Conservation (phyloP, 2,888 invertebrate genomes). For the Abrostola tripartita region DNA sequence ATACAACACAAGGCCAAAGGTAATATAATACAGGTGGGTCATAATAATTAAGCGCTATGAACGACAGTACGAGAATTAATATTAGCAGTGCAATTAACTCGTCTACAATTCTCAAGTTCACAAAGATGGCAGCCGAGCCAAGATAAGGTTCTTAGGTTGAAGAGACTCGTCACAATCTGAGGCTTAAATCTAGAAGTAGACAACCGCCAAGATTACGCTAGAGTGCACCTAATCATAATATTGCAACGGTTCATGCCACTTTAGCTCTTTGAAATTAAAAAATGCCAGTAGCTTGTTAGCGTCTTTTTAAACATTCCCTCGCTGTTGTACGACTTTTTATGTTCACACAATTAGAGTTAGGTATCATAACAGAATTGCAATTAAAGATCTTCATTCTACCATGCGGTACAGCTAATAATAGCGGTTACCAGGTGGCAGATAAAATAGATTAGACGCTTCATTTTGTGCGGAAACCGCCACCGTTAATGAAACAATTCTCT, state of each 20-base stretch:
- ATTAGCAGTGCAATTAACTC: slow-evolving; percentile 53
- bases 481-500: slow-evolving; percentile 19
- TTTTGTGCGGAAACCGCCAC: slow-evolving; percentile 24
- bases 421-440: slow-evolving; percentile 29
- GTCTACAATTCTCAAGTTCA: slow-evolving; percentile 44
- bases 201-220: slow-evolving; percentile 34
- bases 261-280: slow-evolving; percentile 7
- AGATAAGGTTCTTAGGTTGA: slow-evolving; percentile 56
- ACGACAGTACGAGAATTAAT: slow-evolving; percentile 45
- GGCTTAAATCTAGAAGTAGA: slow-evolving; percentile 47
- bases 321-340: not conserved
- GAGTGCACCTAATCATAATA: slow-evolving; percentile 28
- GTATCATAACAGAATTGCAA: slow-evolving; percentile 20
- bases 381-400: slow-evolving; percentile 29
- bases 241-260: slow-evolving; percentile 18
- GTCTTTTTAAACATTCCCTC: not conserved
- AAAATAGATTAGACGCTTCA: slow-evolving; percentile 40
- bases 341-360: slow-evolving; percentile 8
- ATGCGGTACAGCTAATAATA: slow-evolving; percentile 29
- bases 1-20: slow-evolving; percentile 17
- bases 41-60: slow-evolving; percentile 14
- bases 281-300: not conserved
- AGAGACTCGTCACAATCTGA: slow-evolving; percentile 43
- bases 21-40: slow-evolving; percentile 19
- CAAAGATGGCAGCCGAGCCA: slow-evolving; percentile 47